Evolutionary conservation across 1,140 invertebrate genomes (phyloP), one percentile per base, ranked within the genome.

Genomic region (Trachymyrmex septentrionalis): DNA sequence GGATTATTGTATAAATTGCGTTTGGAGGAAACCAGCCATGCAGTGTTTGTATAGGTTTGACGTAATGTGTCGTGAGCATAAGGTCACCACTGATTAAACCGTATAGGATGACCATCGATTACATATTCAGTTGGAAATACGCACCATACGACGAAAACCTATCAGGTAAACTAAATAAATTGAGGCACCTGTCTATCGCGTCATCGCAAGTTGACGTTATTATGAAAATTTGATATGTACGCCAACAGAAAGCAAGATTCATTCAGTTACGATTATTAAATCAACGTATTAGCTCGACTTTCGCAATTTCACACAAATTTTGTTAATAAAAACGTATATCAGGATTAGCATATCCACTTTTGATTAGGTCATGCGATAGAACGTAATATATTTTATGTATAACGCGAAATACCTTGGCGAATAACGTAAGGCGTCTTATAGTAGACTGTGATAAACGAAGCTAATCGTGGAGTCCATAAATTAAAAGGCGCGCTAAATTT

Each of bases 41-140:
- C 9, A 27, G 48, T 75, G 80, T 84, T 81, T 73, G 69, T 38
- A 50, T 75, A 64, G 69, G 24, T 61, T 71, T 73, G 55, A 73
- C 55, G 69, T 84, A 73, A 75, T 73, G 63, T 84, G 80, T 84
- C 80, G 69, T 71, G 80, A 73, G 27, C 69, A 55, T 48, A 27
- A 63, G 30, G 48, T 69, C 55, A 55, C 80, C 55, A 69, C 24
- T 75, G 69, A 84, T 84, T 84, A 84, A 75, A 73, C 57, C 27
- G 27, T 75, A 34, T 19, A 63, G 80, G 59, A 84, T 75, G 69
- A 84, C 69, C 69, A 73, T 84, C 80, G 69, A 84, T 84, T 84
- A 84, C 38, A 75, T 16, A 48, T 82, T 82, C 55, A 24, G 55
- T 30, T 50, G 57, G 55, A 61, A 84, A 75, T 34, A 19, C 24